Evolutionary conservation across 1,140 invertebrate genomes (phyloP), one percentile per base, ranked within the genome.

Genomic region (Neomicropteryx cornuta): DNA sequence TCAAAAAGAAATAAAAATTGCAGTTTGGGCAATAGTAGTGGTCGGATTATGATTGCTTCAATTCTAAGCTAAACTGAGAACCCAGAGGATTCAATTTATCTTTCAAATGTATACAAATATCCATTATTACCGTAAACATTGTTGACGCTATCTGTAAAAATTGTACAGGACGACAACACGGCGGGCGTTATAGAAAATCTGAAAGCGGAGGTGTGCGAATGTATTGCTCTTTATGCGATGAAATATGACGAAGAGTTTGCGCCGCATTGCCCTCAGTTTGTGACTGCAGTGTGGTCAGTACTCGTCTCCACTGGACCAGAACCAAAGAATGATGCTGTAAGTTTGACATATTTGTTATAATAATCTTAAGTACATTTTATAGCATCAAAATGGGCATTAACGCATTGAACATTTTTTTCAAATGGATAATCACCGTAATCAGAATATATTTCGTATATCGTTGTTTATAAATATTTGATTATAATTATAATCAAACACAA

Each of bases 211-310:
- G 83, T 98, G 13, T 97, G 94, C 63, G 91, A 96, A 54, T 97
- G 96, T 57, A 79, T 95, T 11, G 76, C 84, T 2, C 67, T 99
- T 19, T 99, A 97, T 66, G 94, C 94, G 2, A 83, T 92, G 47
- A 98, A 97, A 58, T 99, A 98, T 55, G 90, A 95, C 59, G 95
- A 98, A 65, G 95, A 98, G 55, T 98, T 98, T 63, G 73, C 77
- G 23, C 76, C 80, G 6, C 93, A 86, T 62, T 74, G 97, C 28
- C 81, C 85, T 4, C 71, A 72, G 20, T 98, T 98, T 73, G 92
- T 98, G 3, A 88, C 81, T 0, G 84, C 82, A 23, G 83, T 97
- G 34, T 98, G 94, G 94, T 83, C 81, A 47, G 71, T 97, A 18
- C 67, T 97, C 23, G 77, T 87, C 19, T 76, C 77, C 6, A 92